phyloP scores from a whole-genome alignment of 2,113 vertebrate species.

The Heloderma charlesbogerti region DNA sequence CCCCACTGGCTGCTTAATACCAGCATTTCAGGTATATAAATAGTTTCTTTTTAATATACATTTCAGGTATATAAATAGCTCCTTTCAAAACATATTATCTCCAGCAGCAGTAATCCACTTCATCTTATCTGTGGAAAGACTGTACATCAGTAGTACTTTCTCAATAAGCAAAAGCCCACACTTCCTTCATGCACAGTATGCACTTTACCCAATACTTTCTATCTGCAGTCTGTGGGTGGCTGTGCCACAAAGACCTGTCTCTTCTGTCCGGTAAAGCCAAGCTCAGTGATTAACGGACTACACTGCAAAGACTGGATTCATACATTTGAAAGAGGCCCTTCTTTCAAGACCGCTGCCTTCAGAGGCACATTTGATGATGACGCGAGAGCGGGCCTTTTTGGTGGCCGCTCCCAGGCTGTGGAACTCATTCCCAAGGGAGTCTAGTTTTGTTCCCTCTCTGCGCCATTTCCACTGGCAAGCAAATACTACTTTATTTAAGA shows the following conservation, averaged over 20 bases:
- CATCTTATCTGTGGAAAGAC: not conserved
- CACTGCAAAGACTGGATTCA: not conserved
- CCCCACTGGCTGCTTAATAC: not conserved
- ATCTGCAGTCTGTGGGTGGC: not conserved
- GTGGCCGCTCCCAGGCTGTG: not conserved
- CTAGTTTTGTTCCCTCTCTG: too few species aligned
- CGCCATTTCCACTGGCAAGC: too few species aligned
- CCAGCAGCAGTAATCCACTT: not conserved
- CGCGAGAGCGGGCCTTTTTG: too few species aligned
- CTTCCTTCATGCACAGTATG: not conserved
- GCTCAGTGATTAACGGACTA: not conserved
- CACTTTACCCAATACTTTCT: not conserved
- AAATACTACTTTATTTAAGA: too few species aligned
- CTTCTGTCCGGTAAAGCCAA: not conserved
- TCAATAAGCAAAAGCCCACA: too few species aligned
- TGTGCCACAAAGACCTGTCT: not conserved
- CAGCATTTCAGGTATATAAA: not conserved
- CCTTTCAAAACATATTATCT: too few species aligned
- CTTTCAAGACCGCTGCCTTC: not conserved
- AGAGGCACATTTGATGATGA: too few species aligned
- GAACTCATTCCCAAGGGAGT: not conserved
- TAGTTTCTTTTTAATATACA: not conserved
- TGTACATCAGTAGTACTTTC: not conserved
- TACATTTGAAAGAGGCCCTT: not conserved
- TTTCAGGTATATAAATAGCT: too few species aligned